Conservation (phyloP, 2,797 vertebrate species). For the Betta splendens region DNA sequence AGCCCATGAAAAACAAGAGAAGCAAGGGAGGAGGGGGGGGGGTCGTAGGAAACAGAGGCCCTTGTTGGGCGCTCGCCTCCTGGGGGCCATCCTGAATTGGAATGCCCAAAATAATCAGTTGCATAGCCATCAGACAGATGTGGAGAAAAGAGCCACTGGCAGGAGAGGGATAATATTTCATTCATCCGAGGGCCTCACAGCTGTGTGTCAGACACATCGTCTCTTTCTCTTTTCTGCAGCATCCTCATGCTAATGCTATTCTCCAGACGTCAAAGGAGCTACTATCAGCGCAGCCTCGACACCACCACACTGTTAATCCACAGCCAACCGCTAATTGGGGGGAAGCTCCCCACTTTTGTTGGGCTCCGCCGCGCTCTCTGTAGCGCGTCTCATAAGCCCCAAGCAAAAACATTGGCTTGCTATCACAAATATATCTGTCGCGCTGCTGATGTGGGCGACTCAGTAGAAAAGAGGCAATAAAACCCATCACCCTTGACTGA, state of each 20-base stretch:
- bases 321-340: constrained; percentile 78
- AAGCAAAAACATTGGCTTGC: constrained; percentile 52
- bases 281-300: constrained; percentile 67
- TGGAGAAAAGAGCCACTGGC: constrained; percentile 62
- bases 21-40: constrained; percentile 10
- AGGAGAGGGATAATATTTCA: constrained; percentile 77
- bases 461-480: constrained; percentile 4
- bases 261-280: constrained; percentile 66
- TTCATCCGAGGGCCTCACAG: constrained; percentile 77
- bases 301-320: constrained; percentile 66
- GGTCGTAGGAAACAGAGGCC: constrained; percentile 67
- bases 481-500: background rate
- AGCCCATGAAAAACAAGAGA: constrained; percentile 64
- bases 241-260: constrained; percentile 74
- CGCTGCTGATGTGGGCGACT: constrained; percentile 6
- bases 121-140: constrained; percentile 79
- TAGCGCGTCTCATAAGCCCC: constrained; percentile 44
- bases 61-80: constrained; percentile 76
- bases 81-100: constrained; percentile 74
- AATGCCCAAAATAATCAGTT: constrained; percentile 79
- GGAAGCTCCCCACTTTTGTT: constrained; percentile 57
- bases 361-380: constrained; percentile 41
- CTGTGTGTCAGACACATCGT: constrained; percentile 77
- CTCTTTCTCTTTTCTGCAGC: constrained; percentile 63
- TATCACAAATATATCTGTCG: constrained; percentile 37